These are phyloP conservation scores for Erebia palarica DNA, from an alignment of 2,888 invertebrate genomes.

Conservation along the genomic window DNA sequence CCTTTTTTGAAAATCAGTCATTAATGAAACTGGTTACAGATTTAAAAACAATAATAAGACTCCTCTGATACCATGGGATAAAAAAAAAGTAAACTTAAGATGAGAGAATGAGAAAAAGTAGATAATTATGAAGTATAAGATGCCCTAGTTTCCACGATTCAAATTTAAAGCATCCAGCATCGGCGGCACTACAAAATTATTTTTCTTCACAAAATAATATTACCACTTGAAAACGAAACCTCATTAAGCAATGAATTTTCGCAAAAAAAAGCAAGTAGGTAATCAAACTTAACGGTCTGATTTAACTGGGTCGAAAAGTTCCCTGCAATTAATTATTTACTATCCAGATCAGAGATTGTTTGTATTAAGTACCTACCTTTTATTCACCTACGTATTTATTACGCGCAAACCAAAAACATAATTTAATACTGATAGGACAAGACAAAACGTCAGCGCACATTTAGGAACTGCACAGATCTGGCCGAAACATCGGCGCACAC, in stretches of 20 bases:
- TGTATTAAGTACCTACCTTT: too few species aligned
- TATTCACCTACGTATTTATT: too few species aligned
- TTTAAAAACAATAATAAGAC: background rate
- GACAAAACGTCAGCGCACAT: too few species aligned
- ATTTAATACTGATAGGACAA: too few species aligned
- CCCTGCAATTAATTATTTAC: background rate
- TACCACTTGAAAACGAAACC: conserved; percentile 13
- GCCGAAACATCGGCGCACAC: too few species aligned
- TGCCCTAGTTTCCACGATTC: conserved; percentile 4
- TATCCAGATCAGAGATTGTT: too few species aligned
- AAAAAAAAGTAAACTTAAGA: background rate
- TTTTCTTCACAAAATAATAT: background rate
- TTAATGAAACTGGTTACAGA: background rate
- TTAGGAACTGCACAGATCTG: too few species aligned
- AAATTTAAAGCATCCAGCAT: conserved; percentile 6
- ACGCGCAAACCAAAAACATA: too few species aligned
- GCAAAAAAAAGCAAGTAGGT: background rate
- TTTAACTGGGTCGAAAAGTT: conserved; percentile 8
- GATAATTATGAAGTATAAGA: too few species aligned
- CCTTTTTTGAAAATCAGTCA: background rate
- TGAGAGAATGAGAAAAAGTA: too few species aligned
- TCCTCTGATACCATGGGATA: background rate
- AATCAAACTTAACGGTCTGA: background rate
- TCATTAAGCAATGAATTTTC: conserved; percentile 8
- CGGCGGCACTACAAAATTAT: background rate